A percentile compares a stretch with the other conserved stretches of the same genome.
Conservation (phyloP, 2,797 vertebrate species). For the Notolepis coatsorum region DNA sequence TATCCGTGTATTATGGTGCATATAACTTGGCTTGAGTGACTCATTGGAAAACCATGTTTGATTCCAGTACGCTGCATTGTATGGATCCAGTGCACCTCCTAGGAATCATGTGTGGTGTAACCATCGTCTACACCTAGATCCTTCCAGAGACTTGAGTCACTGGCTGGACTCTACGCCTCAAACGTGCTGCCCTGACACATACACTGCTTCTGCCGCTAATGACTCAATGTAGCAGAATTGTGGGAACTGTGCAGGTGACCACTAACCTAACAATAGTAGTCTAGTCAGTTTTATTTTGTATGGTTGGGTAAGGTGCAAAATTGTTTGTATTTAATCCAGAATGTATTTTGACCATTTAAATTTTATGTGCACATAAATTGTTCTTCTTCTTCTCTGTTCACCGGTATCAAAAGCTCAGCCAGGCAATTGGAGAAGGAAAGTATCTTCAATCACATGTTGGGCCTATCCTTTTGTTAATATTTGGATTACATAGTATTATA, state of each 20-base stretch:
- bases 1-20: constrained; percentile 71
- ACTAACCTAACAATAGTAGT: background rate
- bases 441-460: no score
- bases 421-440: no score
- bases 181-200: background rate
- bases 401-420: no score
- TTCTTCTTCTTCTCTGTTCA: no score
- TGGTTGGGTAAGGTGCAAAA: no score
- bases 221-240: background rate
- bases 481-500: no score
- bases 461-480: no score
- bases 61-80: constrained; percentile 1
- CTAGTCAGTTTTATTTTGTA: no score
- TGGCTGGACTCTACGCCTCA: background rate
- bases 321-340: no score
- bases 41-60: constrained; percentile 33
- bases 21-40: constrained; percentile 48
- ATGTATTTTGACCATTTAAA: no score
- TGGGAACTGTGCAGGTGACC: background rate
- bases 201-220: background rate
- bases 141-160: constrained; percentile 23
- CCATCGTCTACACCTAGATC: background rate
- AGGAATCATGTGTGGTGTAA: background rate
- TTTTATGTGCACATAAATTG: no score
- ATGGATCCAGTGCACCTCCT: background rate